These are phyloP conservation scores for Solenodon paradoxus DNA, from an alignment of 2,113 vertebrate species.

Conservation along the genomic window DNA sequence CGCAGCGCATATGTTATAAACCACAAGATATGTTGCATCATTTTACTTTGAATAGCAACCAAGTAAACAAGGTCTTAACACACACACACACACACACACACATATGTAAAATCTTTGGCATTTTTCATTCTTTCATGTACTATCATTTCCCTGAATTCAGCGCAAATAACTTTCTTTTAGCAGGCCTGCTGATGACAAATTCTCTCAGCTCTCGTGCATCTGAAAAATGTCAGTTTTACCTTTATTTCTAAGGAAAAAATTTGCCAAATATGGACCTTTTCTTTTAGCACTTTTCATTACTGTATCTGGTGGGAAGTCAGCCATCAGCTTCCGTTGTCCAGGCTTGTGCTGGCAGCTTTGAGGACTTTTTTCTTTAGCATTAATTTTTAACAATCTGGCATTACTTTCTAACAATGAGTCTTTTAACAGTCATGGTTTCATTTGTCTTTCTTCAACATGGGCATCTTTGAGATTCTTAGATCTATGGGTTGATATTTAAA, in stretches of 20 bases:
- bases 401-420: slow-evolving; percentile 24
- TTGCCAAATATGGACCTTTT: background rate
- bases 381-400: background rate
- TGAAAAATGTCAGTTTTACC: background rate
- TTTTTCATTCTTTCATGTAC: background rate
- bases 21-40: background rate
- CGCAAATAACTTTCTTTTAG: background rate
- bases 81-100: too few relatives aligned
- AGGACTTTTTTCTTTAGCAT: background rate
- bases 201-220: background rate
- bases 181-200: background rate
- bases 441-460: slow-evolving; percentile 3
- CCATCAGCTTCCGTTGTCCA: background rate
- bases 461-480: slow-evolving; percentile 20
- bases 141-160: background rate
- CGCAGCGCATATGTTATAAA: background rate
- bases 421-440: too few relatives aligned
- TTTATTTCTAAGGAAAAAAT: background rate
- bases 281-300: background rate
- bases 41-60: background rate
- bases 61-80: background rate
- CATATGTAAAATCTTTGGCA: background rate
- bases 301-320: background rate
- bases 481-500: background rate
- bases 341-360: background rate